These are phyloP conservation scores for Hystrix cristata DNA, from an alignment of 2,113 vertebrate genomes.

Conservation along the genomic window DNA sequence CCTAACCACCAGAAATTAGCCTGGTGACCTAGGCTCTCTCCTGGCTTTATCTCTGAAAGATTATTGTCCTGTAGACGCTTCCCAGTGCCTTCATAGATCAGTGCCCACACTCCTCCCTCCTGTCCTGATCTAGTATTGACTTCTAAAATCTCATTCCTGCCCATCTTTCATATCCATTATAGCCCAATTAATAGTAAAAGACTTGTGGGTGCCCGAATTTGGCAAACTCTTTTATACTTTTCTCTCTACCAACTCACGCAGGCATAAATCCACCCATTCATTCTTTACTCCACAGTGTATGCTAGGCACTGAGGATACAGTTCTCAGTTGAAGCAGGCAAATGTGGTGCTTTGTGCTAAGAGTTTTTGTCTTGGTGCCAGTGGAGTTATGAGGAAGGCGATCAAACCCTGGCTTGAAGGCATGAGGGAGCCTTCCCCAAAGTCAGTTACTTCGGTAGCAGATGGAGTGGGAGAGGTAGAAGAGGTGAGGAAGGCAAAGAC, in stretches of 20 bases:
- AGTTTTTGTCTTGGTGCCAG: background rate
- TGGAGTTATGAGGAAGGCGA: background rate
- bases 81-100: background rate
- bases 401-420: background rate
- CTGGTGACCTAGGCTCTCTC: background rate
- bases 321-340: background rate
- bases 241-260: background rate
- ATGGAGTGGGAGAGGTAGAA: background rate
- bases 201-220: background rate
- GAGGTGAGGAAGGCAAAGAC: background rate
- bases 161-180: background rate
- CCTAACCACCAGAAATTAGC: background rate
- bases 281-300: too few relatives aligned
- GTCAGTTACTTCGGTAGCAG: background rate
- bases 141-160: constrained; percentile 29
- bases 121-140: background rate
- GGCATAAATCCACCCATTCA: background rate
- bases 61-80: background rate
- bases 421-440: background rate
- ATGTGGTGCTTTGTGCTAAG: background rate
- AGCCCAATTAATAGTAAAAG: background rate
- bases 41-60: background rate
- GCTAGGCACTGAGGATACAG: too few relatives aligned
- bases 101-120: background rate
- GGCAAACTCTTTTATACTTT: background rate